phyloP scores from a whole-genome alignment of 1,140 invertebrate genomes.

The Danaus melanippus region DNA sequence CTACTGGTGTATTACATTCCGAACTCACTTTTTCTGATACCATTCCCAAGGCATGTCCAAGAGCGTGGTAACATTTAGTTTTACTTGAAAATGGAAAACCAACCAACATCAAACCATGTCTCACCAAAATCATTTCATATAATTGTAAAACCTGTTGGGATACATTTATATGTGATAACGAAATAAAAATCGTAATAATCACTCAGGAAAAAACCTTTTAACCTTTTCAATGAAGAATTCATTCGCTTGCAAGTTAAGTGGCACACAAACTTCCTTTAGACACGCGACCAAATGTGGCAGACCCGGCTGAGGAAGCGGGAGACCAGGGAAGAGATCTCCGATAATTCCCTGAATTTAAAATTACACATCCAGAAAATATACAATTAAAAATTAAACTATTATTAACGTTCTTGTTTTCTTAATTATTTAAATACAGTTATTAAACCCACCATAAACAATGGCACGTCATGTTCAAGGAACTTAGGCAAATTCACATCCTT shows the following conservation, averaged over 20 bases:
- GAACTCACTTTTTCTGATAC: constrained; percentile 82
- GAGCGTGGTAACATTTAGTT: constrained; percentile 82
- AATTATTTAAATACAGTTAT: background rate
- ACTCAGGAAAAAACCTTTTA: constrained; percentile 3
- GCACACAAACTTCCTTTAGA: constrained; percentile 78
- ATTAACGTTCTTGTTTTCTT: background rate
- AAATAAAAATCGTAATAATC: background rate
- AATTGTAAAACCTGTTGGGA: constrained; percentile 75
- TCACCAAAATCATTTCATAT: constrained; percentile 96
- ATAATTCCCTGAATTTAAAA: constrained; percentile 82
- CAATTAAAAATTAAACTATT: too few relatives aligned
- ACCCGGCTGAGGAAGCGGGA: constrained; percentile 81
- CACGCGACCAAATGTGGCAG: constrained; percentile 73
- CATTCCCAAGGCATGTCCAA: constrained; percentile 84
- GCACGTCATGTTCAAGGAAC: constrained; percentile 90
- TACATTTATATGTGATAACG: constrained; percentile 1
- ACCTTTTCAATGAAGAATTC: constrained; percentile 89
- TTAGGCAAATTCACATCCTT: constrained; percentile 96
- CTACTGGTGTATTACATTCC: too few relatives aligned
- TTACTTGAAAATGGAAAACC: constrained; percentile 94
- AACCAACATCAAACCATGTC: constrained; percentile 92
- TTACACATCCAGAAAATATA: background rate
- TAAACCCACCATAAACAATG: constrained; percentile 80
- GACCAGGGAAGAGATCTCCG: constrained; percentile 91
- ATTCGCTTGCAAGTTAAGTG: constrained; percentile 87